Conservation (phyloP, 2,113 vertebrate genomes). For the Pseudonaja textilis region DNA sequence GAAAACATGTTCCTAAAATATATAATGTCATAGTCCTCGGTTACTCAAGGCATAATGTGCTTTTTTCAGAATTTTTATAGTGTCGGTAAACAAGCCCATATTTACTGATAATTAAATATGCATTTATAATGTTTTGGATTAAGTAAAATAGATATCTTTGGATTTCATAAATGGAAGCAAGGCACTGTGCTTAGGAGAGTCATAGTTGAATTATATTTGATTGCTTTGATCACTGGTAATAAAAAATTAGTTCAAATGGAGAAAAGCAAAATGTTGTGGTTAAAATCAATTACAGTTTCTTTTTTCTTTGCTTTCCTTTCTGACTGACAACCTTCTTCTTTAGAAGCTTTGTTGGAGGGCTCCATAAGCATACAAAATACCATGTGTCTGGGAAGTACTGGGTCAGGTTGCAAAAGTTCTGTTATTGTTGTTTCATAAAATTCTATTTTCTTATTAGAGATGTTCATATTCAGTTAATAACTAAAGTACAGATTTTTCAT, state of each 20-base stretch:
- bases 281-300: neutral
- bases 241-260: neutral
- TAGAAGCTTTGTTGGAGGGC: neutral
- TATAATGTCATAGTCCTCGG: slow-evolving; percentile 22
- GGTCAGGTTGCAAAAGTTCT: neutral
- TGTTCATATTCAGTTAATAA: neutral
- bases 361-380: neutral
- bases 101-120: neutral
- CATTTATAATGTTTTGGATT: neutral
- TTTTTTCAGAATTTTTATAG: slow-evolving; percentile 32
- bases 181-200: neutral
- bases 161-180: neutral
- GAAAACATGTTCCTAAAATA: neutral
- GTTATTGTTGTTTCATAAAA: neutral
- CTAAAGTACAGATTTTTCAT: neutral
- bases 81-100: neutral
- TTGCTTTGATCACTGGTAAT: neutral
- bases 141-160: neutral
- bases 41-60: slow-evolving; percentile 40
- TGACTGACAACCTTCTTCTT: neutral
- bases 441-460: neutral
- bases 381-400: neutral
- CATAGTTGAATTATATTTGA: neutral
- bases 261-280: neutral
- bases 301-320: neutral